Evolutionary conservation across 2,797 vertebrate species (phyloP).

Genomic region (Lutjanus argentimaculatus): DNA sequence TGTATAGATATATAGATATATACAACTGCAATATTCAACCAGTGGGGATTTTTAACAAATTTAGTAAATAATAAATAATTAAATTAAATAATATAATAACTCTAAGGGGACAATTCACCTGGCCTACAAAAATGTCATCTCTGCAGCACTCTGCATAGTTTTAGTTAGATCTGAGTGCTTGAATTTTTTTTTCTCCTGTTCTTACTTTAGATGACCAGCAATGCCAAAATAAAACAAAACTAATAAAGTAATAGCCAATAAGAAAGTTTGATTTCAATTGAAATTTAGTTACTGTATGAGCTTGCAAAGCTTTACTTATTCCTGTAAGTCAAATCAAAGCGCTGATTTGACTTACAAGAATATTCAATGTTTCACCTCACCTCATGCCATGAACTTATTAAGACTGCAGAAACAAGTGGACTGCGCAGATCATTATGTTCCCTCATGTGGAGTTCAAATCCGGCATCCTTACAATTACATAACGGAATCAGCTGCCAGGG

Average conservation of each 20-base stretch:
- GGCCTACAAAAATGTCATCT: no score
- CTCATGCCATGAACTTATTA: background rate
- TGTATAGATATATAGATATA: no score
- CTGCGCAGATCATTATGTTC: background rate
- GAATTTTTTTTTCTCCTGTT: background rate
- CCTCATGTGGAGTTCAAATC: constrained; percentile 16
- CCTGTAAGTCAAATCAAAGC: constrained; percentile 8
- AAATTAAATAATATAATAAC: no score
- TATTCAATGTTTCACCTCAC: background rate
- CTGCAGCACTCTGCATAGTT: background rate
- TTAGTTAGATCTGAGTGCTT: background rate
- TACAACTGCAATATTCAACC: no score
- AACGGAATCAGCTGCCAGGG: constrained; percentile 44
- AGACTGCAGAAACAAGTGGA: background rate
- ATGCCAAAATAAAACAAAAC: background rate
- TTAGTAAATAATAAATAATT: no score
- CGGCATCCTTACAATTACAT: constrained; percentile 36
- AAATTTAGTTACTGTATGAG: no score
- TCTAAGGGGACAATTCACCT: no score
- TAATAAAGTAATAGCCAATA: background rate
- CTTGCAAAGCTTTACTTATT: background rate
- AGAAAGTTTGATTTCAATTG: background rate
- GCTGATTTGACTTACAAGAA: background rate
- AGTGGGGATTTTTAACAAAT: no score
- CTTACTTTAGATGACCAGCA: background rate